Percentiles rank a stretch among this genome's conserved stretches.
Evolutionary conservation across 2,888 invertebrate species (phyloP).

Genomic region (Stratiomys singularior): DNA sequence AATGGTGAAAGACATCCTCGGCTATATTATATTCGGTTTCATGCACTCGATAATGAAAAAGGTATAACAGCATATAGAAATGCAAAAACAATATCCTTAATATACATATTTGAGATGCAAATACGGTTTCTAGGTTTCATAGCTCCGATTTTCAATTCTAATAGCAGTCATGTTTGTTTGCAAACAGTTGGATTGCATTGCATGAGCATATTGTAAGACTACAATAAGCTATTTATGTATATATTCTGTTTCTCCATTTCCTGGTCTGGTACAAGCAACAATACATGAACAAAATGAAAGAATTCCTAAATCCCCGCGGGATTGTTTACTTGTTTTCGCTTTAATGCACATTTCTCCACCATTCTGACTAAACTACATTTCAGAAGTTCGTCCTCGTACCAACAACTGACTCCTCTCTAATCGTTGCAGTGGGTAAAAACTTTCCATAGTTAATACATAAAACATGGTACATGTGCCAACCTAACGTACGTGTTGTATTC

Average conservation of each 20-base stretch:
- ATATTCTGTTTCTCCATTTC: background rate
- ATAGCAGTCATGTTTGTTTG: too few relatives aligned
- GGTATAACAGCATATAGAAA: too few relatives aligned
- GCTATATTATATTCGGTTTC: too few relatives aligned
- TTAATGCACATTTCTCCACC: background rate
- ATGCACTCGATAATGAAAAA: too few relatives aligned
- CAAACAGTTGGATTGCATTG: too few relatives aligned
- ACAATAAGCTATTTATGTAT: too few relatives aligned
- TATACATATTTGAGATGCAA: too few relatives aligned
- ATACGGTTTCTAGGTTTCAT: too few relatives aligned
- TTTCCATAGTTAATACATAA: constrained; percentile 7
- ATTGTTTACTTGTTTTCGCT: constrained; percentile 18
- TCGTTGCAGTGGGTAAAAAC: constrained; percentile 8
- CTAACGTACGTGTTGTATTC: background rate
- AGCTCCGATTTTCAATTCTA: too few relatives aligned
- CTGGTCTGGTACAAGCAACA: background rate
- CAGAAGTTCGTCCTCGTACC: background rate
- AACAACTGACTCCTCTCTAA: background rate
- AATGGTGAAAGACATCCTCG: too few relatives aligned
- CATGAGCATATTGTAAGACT: too few relatives aligned
- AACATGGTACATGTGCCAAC: background rate
- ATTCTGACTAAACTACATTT: background rate
- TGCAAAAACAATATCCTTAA: too few relatives aligned
- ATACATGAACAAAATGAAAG: background rate
- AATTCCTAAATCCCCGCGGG: background rate